A percentile compares a stretch with the other conserved stretches of the same genome.
These are phyloP conservation scores for Vicugna pacos DNA, from an alignment of 2,113 vertebrate genomes.

Conservation along the genomic window DNA sequence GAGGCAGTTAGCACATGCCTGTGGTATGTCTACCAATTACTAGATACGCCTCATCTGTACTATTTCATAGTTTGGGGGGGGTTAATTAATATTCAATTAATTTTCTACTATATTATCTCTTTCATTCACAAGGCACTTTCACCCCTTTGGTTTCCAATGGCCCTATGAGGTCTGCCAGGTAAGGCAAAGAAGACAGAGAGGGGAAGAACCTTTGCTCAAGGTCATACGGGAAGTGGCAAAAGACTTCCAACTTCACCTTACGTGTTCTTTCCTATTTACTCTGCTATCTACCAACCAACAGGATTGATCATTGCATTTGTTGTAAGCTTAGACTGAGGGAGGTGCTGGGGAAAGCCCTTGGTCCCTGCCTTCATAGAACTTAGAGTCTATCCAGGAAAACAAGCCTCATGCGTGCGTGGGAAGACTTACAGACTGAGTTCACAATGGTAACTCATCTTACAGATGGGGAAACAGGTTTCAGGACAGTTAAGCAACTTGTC, in stretches of 20 bases:
- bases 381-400: background rate
- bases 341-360: background rate
- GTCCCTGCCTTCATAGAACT: background rate
- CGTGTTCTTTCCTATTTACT: background rate
- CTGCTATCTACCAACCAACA: background rate
- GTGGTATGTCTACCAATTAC: background rate
- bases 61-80: background rate
- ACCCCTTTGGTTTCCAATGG: background rate
- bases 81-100: background rate
- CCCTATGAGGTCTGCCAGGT: background rate
- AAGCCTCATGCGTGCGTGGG: background rate
- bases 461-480: slow-evolving; percentile 24
- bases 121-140: background rate
- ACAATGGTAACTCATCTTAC: background rate
- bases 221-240: background rate
- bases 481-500: background rate
- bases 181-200: background rate
- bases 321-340: background rate
- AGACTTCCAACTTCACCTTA: background rate
- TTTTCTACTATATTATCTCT: background rate
- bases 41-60: background rate
- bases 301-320: background rate
- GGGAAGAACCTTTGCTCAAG: background rate
- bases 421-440: background rate
- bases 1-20: background rate